These are phyloP conservation scores for Cynoglossus semilaevis DNA, from an alignment of 2,113 vertebrate species.

Conservation along the genomic window DNA sequence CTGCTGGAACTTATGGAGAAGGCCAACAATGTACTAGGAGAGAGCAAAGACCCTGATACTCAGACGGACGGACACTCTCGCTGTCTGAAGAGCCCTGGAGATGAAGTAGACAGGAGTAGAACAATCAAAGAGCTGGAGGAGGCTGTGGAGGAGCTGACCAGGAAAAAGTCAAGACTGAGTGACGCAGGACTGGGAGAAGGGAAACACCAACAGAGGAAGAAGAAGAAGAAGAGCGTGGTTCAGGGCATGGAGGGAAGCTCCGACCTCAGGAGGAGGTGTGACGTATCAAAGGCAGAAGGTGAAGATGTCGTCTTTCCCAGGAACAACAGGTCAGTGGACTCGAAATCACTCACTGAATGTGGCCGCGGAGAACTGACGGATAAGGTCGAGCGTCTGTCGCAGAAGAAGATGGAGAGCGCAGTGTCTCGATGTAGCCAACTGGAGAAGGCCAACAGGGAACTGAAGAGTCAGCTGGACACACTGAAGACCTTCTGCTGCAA, in stretches of 20 bases:
- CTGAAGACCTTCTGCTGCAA: neutral
- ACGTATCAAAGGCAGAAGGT: no score
- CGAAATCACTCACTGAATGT: neutral
- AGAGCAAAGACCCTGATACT: neutral
- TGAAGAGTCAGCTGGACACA: neutral
- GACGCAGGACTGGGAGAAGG: neutral
- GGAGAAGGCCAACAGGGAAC: neutral
- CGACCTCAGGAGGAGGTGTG: no score
- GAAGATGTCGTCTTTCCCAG: no score
- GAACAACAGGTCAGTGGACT: neutral
- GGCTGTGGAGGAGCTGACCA: neutral
- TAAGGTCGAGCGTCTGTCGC: neutral
- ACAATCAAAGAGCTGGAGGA: neutral
- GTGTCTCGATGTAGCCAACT: neutral
- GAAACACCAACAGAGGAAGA: neutral
- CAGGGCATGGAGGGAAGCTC: no score
- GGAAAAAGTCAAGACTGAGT: neutral
- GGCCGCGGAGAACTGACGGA: neutral
- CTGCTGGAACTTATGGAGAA: neutral
- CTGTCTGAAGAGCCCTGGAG: no score
- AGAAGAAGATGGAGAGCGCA: neutral
- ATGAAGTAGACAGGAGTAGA: neutral
- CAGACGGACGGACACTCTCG: neutral
- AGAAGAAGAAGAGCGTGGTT: neutral
- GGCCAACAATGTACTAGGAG: neutral